phyloP scores from a whole-genome alignment of 1,140 invertebrate genomes.

The Zaprionus capensis region DNA sequence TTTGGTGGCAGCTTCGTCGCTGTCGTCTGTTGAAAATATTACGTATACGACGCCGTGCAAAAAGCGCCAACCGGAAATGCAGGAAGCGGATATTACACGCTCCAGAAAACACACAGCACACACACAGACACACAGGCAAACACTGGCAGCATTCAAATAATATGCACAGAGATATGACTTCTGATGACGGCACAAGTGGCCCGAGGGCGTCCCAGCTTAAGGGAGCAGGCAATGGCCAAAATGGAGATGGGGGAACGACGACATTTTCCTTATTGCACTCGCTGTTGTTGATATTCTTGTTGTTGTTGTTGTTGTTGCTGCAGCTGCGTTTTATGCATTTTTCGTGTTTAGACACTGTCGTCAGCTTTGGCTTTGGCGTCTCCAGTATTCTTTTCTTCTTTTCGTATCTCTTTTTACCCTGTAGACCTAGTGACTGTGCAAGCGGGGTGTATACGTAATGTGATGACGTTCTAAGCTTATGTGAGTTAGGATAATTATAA shows the following conservation, averaged over 20 bases:
- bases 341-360: constrained; percentile 68
- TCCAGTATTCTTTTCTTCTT: background rate
- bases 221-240: background rate
- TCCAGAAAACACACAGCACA: constrained; percentile 68
- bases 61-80: constrained; percentile 75
- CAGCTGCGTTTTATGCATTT: constrained; percentile 66
- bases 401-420: constrained; percentile 1
- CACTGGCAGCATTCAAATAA: constrained; percentile 49
- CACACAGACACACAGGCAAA: constrained; percentile 4
- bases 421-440: background rate
- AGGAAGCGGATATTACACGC: constrained; percentile 82
- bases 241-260: constrained; percentile 5
- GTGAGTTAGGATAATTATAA: no score
- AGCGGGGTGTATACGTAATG: background rate
- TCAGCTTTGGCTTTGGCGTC: constrained; percentile 9
- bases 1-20: constrained; percentile 62
- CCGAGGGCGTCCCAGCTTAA: background rate
- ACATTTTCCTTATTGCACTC: constrained; percentile 47
- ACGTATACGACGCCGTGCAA: constrained; percentile 52
- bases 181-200: constrained; percentile 54
- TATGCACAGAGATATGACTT: constrained; percentile 77
- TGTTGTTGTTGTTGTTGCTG: background rate
- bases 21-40: constrained; percentile 56
- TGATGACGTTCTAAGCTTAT: background rate
- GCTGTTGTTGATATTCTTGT: constrained; percentile 2